Conservation (phyloP, 2,888 invertebrate genomes). For the Meloe dianella region DNA sequence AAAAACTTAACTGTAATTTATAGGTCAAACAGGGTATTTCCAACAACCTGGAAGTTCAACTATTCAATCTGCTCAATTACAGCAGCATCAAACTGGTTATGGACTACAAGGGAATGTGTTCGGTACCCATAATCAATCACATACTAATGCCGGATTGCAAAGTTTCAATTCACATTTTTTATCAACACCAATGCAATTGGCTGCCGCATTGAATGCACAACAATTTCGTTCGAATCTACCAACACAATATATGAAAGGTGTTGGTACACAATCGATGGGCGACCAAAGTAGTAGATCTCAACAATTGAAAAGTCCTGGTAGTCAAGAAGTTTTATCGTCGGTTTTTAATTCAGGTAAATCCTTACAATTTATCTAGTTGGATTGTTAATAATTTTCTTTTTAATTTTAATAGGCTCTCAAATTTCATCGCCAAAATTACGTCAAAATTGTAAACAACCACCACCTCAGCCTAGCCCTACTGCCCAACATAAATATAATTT, state of each 20-base stretch:
- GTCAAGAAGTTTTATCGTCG: constrained; percentile 63
- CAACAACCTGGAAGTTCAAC: constrained; percentile 61
- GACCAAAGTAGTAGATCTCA: constrained; percentile 57
- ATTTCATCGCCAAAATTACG: constrained; percentile 67
- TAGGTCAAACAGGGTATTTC: constrained; percentile 62
- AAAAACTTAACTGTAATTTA: constrained; percentile 33
- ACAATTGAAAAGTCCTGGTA: constrained; percentile 66
- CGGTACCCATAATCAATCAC: constrained; percentile 58
- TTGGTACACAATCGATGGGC: constrained; percentile 48
- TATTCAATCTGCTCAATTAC: constrained; percentile 58
- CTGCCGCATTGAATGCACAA: constrained; percentile 67
- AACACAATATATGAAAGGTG: constrained; percentile 57
- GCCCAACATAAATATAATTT: constrained; percentile 64
- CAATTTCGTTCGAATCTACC: constrained; percentile 69
- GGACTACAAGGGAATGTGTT: constrained; percentile 62
- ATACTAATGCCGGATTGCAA: constrained; percentile 62
- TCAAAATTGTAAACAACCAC: constrained; percentile 62
- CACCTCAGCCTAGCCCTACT: constrained; percentile 64
- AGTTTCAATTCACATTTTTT: constrained; percentile 65
- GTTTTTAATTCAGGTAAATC: constrained; percentile 64
- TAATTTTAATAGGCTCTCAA: constrained; percentile 59
- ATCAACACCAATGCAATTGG: constrained; percentile 68
- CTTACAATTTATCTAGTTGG: neutral
- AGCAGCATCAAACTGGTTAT: constrained; percentile 58
- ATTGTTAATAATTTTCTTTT: constrained; percentile 18